A percentile compares a stretch with the other conserved stretches of the same genome.
Evolutionary conservation across 2,888 invertebrate genomes (phyloP).

Genomic region (Eupithecia dodoneata): DNA sequence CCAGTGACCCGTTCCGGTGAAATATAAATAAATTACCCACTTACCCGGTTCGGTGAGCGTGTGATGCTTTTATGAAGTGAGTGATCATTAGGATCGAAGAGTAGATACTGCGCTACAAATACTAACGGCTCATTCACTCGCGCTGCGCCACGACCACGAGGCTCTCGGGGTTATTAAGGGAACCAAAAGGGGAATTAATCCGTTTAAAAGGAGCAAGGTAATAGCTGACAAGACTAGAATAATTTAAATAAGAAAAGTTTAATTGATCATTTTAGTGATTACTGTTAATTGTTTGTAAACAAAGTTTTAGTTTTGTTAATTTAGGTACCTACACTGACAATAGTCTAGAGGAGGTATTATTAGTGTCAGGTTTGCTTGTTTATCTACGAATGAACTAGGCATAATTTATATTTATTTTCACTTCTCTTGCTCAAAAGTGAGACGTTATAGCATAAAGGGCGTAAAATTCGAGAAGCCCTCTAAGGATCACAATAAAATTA

Average conservation of each 20-base stretch:
- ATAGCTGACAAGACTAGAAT: background rate
- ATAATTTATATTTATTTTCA: too few relatives aligned
- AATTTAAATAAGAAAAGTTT: background rate
- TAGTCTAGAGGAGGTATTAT: background rate
- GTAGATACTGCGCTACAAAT: conserved; percentile 32
- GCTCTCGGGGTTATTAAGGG: conserved; percentile 17
- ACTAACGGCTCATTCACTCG: conserved; percentile 26
- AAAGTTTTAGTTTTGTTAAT: background rate
- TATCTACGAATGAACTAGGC: too few relatives aligned
- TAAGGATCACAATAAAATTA: too few relatives aligned
- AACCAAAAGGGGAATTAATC: conserved; percentile 1
- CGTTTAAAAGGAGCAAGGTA: background rate
- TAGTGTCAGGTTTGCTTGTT: too few relatives aligned
- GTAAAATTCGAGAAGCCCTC: too few relatives aligned
- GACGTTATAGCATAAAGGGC: too few relatives aligned
- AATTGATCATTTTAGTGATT: background rate
- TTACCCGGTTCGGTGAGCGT: conserved; percentile 36
- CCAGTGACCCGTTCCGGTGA: conserved; percentile 54
- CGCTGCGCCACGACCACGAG: background rate
- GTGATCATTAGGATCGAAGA: conserved; percentile 36
- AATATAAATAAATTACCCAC: conserved; percentile 48
- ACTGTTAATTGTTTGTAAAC: background rate
- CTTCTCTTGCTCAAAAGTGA: too few relatives aligned
- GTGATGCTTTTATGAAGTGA: conserved; percentile 38
- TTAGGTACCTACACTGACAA: background rate